These are phyloP conservation scores for Bos javanicus DNA, from an alignment of 2,113 vertebrate genomes.

Conservation along the genomic window DNA sequence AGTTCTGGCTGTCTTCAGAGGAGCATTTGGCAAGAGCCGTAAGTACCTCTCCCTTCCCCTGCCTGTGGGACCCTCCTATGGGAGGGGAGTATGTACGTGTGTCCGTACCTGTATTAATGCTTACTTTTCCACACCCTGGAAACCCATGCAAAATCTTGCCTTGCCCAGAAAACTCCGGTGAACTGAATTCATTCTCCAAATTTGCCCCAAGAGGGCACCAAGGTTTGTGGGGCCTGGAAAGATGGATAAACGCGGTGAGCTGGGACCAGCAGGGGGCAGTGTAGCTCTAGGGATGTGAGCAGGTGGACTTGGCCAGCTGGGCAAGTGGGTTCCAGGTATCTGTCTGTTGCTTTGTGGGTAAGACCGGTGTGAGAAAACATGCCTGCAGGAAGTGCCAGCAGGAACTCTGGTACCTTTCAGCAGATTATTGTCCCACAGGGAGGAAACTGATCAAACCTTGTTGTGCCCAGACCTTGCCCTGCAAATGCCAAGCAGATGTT, in stretches of 20 bases:
- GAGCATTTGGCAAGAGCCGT: rapidly evolving
- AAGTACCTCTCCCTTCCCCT: rapidly evolving
- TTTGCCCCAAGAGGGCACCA: not conserved
- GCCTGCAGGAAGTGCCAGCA: not conserved
- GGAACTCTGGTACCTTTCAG: not conserved
- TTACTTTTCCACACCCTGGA: not conserved
- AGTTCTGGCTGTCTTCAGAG: no score
- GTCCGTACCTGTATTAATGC: no score
- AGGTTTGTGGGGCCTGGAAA: not conserved
- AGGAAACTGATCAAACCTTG: not conserved
- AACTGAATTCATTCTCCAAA: no score
- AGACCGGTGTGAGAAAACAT: rapidly evolving
- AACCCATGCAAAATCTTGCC: not conserved
- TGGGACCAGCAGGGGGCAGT: slow-evolving; percentile 40
- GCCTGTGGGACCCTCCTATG: rapidly evolving
- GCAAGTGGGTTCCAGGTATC: rapidly evolving
- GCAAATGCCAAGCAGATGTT: not conserved
- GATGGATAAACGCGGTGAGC: not conserved
- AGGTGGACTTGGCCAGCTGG: rapidly evolving
- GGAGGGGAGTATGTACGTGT: not conserved
- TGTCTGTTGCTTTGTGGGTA: not conserved
- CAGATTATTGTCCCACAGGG: rapidly evolving
- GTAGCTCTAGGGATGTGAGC: not conserved
- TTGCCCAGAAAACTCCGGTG: rapidly evolving
- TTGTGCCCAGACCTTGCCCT: not conserved